Percentiles rank a stretch among this genome's conserved stretches.
phyloP scores from a whole-genome alignment of 2,113 vertebrate species.

The Grus americana region DNA sequence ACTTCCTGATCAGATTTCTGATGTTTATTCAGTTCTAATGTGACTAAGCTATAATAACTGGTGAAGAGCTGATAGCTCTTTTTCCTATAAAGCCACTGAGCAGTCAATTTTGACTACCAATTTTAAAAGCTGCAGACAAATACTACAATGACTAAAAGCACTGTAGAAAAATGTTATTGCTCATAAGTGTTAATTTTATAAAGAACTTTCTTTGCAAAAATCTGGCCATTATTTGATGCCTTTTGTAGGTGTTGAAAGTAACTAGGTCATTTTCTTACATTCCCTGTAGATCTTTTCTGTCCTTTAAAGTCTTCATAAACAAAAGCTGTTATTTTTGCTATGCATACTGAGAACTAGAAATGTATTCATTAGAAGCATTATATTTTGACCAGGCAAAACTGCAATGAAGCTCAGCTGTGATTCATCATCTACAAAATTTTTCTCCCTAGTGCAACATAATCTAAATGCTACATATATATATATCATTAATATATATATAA shows the following conservation, averaged over 20 bases:
- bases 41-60: neutral
- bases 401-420: neutral
- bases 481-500: too few relatives aligned
- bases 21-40: neutral
- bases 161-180: neutral
- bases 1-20: neutral
- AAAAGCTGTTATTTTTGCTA: constrained; percentile 16
- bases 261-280: constrained; percentile 12
- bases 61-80: neutral
- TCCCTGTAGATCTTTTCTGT: neutral
- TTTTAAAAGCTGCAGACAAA: constrained; percentile 5
- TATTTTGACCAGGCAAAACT: neutral
- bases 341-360: neutral
- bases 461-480: neutral
- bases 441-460: neutral
- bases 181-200: neutral
- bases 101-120: neutral
- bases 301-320: constrained; percentile 27
- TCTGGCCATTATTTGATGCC: neutral
- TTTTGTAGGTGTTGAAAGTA: constrained; percentile 26
- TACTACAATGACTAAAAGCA: neutral
- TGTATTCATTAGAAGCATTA: neutral
- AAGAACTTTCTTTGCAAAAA: constrained; percentile 16
- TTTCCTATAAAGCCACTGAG: neutral
- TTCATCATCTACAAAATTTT: neutral